Conservation (phyloP, 2,888 invertebrate species). For the Odiellus spinosus region DNA sequence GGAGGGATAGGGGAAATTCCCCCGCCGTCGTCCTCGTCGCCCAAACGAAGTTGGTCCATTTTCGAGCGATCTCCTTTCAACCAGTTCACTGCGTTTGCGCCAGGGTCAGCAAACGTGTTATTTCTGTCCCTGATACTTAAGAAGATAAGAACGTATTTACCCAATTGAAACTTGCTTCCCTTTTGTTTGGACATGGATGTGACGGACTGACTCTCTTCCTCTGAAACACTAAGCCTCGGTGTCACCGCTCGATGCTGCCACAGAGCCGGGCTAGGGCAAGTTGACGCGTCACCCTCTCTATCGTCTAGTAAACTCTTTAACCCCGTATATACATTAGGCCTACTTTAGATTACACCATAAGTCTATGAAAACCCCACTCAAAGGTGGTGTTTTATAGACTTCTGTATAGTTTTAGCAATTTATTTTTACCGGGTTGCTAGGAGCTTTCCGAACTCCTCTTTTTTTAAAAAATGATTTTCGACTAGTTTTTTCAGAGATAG, state of each 20-base stretch:
- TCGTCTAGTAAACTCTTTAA: constrained; percentile 22
- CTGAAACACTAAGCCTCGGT: constrained; percentile 23
- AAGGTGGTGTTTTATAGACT: too few species aligned
- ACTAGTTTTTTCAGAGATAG: constrained; percentile 34
- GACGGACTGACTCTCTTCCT: constrained; percentile 17
- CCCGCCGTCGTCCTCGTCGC: constrained; percentile 18
- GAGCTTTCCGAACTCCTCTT: constrained; percentile 21
- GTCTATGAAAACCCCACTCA: not conserved
- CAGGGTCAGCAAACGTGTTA: not conserved
- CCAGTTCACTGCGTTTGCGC: constrained; percentile 17
- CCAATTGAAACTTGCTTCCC: constrained; percentile 20
- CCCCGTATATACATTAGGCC: not conserved
- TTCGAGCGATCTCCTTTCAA: constrained; percentile 20
- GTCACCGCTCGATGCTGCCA: constrained; percentile 20
- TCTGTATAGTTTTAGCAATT: too few species aligned
- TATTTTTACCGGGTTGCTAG: constrained; percentile 20
- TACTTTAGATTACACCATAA: too few species aligned
- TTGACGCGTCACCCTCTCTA: constrained; percentile 16
- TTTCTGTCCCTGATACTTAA: not conserved
- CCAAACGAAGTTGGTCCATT: constrained; percentile 11
- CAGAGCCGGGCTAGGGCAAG: constrained; percentile 21
- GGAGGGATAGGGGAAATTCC: constrained; percentile 14
- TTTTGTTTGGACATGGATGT: constrained; percentile 15
- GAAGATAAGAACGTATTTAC: constrained; percentile 5
- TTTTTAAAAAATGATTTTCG: constrained; percentile 74